These are phyloP conservation scores for Butorides virescens DNA, from an alignment of 2,113 vertebrate genomes.

Conservation along the genomic window DNA sequence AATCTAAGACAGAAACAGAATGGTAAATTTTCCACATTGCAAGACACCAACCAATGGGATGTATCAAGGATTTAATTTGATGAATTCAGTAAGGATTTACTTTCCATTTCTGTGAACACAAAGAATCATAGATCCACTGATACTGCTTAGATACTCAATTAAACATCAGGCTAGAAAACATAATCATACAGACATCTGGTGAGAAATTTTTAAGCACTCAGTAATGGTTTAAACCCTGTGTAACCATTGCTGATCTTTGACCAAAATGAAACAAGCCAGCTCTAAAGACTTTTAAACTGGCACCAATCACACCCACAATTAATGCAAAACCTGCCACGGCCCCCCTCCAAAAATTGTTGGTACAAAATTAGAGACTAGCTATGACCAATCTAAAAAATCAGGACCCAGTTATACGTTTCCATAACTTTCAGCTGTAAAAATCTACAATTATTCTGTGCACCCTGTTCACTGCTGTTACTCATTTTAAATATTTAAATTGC, in stretches of 20 bases:
- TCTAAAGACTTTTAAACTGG: conserved; percentile 5
- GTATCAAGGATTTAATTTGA: neutral
- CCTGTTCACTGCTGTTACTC: neutral
- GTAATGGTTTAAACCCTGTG: neutral
- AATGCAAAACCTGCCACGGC: neutral
- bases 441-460: neutral
- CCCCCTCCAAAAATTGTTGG: neutral
- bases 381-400: neutral
- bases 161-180: conserved; percentile 18
- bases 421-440: neutral
- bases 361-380: neutral
- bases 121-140: neutral
- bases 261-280: conserved; percentile 6
- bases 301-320: neutral
- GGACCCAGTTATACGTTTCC: neutral
- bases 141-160: neutral
- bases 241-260: conserved; percentile 12
- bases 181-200: neutral
- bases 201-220: conserved; percentile 8
- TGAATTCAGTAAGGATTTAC: neutral
- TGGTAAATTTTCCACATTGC: neutral
- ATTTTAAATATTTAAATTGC: neutral
- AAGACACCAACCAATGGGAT: neutral
- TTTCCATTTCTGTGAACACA: conserved; percentile 4
- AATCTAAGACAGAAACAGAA: neutral